These are phyloP conservation scores for Ophioninae sp. DNA, from an alignment of 2,888 invertebrate species.

Conservation along the genomic window DNA sequence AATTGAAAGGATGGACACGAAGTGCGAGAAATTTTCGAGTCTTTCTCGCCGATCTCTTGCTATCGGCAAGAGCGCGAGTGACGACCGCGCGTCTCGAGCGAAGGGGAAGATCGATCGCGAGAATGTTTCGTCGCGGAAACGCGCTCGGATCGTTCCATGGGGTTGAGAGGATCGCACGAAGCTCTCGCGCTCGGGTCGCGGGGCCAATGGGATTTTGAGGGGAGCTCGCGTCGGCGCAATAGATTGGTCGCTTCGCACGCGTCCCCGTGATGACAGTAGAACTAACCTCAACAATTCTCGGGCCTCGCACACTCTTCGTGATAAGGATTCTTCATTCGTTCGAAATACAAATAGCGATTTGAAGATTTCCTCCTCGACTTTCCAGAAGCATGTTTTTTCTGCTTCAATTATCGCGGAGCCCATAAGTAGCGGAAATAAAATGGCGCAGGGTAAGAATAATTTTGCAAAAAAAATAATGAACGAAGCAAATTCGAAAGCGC, in stretches of 20 bases:
- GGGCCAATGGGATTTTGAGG: neutral
- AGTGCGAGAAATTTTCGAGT: conserved; percentile 8
- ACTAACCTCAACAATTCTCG: neutral
- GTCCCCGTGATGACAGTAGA: neutral
- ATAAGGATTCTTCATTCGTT: neutral
- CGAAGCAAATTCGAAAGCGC: neutral
- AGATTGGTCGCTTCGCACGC: neutral
- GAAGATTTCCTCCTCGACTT: neutral
- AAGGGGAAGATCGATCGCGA: conserved; percentile 37
- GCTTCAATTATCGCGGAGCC: neutral
- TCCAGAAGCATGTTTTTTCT: neutral
- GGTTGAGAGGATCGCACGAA: neutral
- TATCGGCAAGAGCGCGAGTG: neutral
- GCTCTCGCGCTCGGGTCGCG: neutral
- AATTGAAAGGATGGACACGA: conserved; percentile 11
- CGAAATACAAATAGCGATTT: too few species aligned
- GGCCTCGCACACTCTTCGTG: neutral
- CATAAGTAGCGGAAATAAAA: neutral
- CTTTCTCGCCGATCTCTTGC: neutral
- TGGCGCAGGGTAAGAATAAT: neutral
- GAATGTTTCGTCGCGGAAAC: conserved; percentile 57
- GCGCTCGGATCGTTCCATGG: conserved; percentile 46
- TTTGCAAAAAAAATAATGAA: conserved; percentile 1
- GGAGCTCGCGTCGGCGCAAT: neutral
- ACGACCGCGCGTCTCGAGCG: neutral